These are phyloP conservation scores for Patella depressa DNA, from an alignment of 2,888 invertebrate species.

Conservation along the genomic window DNA sequence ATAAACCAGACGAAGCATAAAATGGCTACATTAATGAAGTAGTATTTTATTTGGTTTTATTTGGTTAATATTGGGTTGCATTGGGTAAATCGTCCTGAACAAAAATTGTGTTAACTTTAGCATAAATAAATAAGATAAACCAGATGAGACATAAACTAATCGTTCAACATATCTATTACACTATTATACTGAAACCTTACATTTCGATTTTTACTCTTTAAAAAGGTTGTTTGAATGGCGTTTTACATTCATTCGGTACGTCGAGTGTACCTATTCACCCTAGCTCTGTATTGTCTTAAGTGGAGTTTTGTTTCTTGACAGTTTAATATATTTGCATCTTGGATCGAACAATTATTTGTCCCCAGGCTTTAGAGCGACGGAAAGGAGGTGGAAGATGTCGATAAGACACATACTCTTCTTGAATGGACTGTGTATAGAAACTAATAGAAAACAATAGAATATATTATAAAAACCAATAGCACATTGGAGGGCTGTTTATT, in stretches of 20 bases:
- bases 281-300: neutral
- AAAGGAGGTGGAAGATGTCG: neutral
- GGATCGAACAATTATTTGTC: conserved; percentile 7
- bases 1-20: no score
- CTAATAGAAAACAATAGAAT: conserved; percentile 7
- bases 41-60: no score
- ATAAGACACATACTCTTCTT: conserved; percentile 1
- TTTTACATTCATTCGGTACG: neutral
- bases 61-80: no score
- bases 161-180: no score
- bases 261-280: conserved; percentile 1
- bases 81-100: no score
- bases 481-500: neutral
- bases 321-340: neutral
- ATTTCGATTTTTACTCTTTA: no score
- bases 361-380: neutral
- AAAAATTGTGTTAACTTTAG: no score
- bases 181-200: no score
- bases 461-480: neutral
- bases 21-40: no score
- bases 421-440: neutral
- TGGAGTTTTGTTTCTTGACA: neutral
- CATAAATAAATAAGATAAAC: no score
- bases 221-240: no score
- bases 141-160: no score